Evolutionary conservation across 2,113 vertebrate genomes (phyloP), one percentile per base, ranked within the genome.

Genomic region (Lathamus discolor): DNA sequence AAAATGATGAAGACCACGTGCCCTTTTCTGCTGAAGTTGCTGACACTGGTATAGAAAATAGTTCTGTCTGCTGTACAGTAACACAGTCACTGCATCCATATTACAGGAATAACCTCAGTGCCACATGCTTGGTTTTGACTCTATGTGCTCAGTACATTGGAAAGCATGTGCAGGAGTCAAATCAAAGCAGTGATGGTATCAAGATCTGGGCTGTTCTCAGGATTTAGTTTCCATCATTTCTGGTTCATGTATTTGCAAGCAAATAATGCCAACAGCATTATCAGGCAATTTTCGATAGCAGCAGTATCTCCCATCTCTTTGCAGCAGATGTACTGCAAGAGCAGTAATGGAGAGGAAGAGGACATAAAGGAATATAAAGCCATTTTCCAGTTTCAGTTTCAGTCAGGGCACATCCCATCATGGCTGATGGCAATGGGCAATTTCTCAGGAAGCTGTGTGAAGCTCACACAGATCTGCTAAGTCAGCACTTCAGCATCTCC

Each of bases 81-180:
- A 66, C 11, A 41, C 73, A n/a, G 51, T 41, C 25, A 73, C 31
- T 37, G 10, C 29, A 90, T 89, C 78, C 49, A 64, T 33, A 70
- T 0, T 63, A 33, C 44, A 92, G 35, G 52, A 74, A 4, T 5
- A 78, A 18, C 28, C 8, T 70, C 64, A 63, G 41, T 0, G 0
- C 37, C 20, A 15, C 7, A 4, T 39, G 12, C 22, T 81, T 46
- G 25, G 16, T 23, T 76, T 90, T 74, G 3, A 66, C 17, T 43
- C 1, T 1, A 8, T 54, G 69, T 5, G 1, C 33, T 59, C 2
- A 3, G 4, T 39, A 33, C 2, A 1, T 6, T 43, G n/a, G 44
- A 59, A 35, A 76, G 10, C n/a, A 7, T 2, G 11, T 75, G 51
- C 46, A 3, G 13, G 67, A 64, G 23, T 79, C 61, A 68, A 3